Percentiles rank a stretch among this genome's conserved stretches.
These are phyloP conservation scores for Tethea ocularis DNA, from an alignment of 2,888 invertebrate genomes.

Conservation along the genomic window DNA sequence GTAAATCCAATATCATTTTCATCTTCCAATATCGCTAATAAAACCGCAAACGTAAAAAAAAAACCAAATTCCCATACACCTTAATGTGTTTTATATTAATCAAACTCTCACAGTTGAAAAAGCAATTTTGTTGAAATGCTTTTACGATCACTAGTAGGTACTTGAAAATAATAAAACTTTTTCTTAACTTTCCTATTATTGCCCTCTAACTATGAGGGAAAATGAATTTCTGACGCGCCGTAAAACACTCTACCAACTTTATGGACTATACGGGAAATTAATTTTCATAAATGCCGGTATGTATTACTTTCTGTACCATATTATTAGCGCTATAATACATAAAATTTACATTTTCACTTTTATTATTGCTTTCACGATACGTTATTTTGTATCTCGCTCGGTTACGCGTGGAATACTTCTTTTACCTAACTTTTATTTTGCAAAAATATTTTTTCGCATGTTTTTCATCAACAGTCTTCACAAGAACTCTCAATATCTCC, in stretches of 20 bases:
- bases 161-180: neutral
- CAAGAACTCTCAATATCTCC: neutral
- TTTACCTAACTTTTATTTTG: neutral
- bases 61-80: no score
- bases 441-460: neutral
- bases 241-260: conserved; percentile 9
- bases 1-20: no score
- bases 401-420: neutral
- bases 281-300: conserved; percentile 12
- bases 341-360: conserved; percentile 8
- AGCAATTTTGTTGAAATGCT: neutral
- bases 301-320: neutral
- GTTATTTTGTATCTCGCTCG: neutral
- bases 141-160: neutral
- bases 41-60: no score
- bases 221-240: conserved; percentile 7
- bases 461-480: neutral
- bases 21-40: no score
- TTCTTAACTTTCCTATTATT: conserved; percentile 5
- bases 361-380: neutral
- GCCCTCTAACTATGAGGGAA: conserved; percentile 8
- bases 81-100: neutral
- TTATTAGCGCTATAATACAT: conserved; percentile 7
- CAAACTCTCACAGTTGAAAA: neutral
- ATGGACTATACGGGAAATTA: conserved; percentile 13